These are phyloP conservation scores for Lochmaea capreae DNA, from an alignment of 2,888 invertebrate species.

Conservation along the genomic window DNA sequence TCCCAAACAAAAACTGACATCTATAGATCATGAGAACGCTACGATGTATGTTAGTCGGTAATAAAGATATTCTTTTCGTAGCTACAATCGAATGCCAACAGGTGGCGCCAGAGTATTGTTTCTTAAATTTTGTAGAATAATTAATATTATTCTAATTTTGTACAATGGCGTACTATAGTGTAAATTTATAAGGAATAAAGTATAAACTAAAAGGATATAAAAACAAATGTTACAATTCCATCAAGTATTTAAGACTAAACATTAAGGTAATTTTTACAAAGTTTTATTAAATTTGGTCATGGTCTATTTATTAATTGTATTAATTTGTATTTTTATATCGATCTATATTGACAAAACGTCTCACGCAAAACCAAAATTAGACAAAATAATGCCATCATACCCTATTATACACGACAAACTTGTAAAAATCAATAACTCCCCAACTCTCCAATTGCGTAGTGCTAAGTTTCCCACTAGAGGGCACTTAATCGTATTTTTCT, in stretches of 20 bases:
- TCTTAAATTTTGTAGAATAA: neutral
- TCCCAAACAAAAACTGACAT: too few relatives aligned
- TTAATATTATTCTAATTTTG: neutral
- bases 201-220: neutral
- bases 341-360: constrained; percentile 6
- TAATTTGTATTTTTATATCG: neutral
- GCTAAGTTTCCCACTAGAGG: constrained; percentile 13
- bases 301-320: too few relatives aligned
- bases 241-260: too few relatives aligned
- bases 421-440: constrained; percentile 10
- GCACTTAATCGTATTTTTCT: constrained; percentile 14
- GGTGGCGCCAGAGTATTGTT: too few relatives aligned
- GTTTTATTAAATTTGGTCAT: too few relatives aligned
- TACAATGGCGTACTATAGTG: neutral
- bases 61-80: too few relatives aligned
- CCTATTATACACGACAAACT: neutral
- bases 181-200: neutral
- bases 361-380: constrained; percentile 7
- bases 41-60: too few relatives aligned
- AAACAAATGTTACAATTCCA: too few relatives aligned
- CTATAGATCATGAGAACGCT: too few relatives aligned
- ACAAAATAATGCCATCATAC: neutral
- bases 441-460: neutral
- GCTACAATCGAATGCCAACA: too few relatives aligned
- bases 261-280: neutral